Percentiles rank a stretch among this genome's conserved stretches.
phyloP scores from a whole-genome alignment of 2,797 vertebrate genomes.

The Sylvilagus floridanus region DNA sequence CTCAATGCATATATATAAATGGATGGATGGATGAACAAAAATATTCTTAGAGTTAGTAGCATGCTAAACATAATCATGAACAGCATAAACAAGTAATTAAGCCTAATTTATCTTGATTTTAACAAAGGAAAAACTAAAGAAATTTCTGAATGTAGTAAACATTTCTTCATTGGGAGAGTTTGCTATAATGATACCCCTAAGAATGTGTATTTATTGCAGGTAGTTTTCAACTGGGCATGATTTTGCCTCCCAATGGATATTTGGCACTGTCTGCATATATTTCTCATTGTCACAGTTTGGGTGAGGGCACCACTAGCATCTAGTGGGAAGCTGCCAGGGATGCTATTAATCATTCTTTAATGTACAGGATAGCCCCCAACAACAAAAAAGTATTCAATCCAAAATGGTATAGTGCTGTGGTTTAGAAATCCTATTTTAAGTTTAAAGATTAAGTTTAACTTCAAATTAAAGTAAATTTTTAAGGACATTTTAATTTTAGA shows the following conservation, averaged over 20 bases:
- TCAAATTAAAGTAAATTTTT: not conserved
- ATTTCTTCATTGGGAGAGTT: slow-evolving; percentile 15
- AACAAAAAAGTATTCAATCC: not conserved
- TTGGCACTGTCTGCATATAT: not conserved
- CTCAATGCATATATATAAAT: not conserved
- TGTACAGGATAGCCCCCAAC: not conserved
- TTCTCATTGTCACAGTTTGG: not conserved
- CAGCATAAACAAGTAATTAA: slow-evolving; percentile 3
- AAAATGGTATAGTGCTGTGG: not conserved
- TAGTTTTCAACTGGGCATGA: not conserved
- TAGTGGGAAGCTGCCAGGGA: not conserved
- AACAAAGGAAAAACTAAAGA: slow-evolving; percentile 14
- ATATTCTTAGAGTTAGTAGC: not conserved
- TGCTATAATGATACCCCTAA: not conserved
- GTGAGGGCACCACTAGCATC: not conserved
- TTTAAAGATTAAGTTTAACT: not conserved
- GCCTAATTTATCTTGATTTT: slow-evolving; percentile 13
- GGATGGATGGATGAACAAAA: slow-evolving; percentile 20
- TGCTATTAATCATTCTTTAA: not conserved
- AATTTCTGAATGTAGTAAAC: slow-evolving; percentile 24
- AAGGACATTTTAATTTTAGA: slow-evolving; percentile 8
- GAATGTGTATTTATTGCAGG: not conserved
- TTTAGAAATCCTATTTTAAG: not conserved
- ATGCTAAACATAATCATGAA: not conserved
- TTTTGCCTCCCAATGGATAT: not conserved